Evolutionary conservation across 2,888 invertebrate species (phyloP).

Genomic region (Scelioninae gen. 2): DNA sequence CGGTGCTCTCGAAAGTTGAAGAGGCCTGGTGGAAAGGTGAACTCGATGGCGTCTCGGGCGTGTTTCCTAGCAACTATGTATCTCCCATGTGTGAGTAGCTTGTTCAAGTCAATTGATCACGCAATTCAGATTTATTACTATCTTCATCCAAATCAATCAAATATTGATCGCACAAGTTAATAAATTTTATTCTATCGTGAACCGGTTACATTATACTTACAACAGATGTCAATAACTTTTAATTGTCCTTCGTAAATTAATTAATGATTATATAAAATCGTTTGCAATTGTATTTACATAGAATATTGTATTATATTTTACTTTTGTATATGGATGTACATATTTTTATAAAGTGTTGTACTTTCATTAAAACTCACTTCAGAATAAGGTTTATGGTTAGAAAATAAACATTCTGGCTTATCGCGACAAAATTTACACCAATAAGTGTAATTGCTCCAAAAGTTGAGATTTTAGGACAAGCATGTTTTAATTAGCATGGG

Average conservation of each 20-base stretch:
- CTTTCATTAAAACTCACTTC: too few species aligned
- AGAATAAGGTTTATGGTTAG: too few species aligned
- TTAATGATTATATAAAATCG: background rate
- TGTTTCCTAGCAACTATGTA: conserved; percentile 98
- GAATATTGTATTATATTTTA: too few species aligned
- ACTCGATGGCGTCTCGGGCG: conserved; percentile 89
- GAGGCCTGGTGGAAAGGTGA: conserved; percentile 99
- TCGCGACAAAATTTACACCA: too few species aligned
- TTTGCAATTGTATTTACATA: too few species aligned
- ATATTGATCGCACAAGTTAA: too few species aligned
- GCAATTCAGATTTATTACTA: conserved; percentile 16
- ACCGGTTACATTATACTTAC: conserved; percentile 2
- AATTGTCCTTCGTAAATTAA: background rate
- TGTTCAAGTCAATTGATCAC: conserved; percentile 39
- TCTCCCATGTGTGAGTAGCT: conserved; percentile 82
- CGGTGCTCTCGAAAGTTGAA: conserved; percentile 92
- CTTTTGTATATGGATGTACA: too few species aligned
- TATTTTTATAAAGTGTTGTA: too few species aligned
- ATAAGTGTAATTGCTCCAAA: too few species aligned
- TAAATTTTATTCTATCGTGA: background rate
- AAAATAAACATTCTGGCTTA: too few species aligned
- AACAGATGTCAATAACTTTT: conserved; percentile 7
- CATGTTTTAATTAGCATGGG: too few species aligned
- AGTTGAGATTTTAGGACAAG: too few species aligned
- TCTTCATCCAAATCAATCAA: background rate